Conservation (phyloP, 2,797 vertebrate genomes). For the Centropyge bicolor region DNA sequence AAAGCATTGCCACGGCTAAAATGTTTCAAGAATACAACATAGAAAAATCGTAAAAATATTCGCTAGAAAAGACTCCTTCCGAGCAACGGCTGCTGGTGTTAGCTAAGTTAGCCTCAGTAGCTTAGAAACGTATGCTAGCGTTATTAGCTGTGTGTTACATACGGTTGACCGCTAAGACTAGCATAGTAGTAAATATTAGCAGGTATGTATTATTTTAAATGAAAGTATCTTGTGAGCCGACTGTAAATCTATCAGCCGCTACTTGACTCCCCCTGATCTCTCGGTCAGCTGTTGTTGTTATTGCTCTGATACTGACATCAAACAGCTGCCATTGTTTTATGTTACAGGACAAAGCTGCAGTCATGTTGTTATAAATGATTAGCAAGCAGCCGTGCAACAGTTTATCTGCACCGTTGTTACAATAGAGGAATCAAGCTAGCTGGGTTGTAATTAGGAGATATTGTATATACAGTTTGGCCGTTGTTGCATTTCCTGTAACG, state of each 20-base stretch:
- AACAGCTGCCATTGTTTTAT: conserved; percentile 36
- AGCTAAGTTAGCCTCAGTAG: conserved; percentile 68
- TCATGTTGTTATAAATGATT: background rate
- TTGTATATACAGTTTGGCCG: background rate
- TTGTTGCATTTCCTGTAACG: conserved; percentile 22
- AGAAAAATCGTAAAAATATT: background rate
- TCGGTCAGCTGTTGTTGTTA: conserved; percentile 67
- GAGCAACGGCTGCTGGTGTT: conserved; percentile 32
- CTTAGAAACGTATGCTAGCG: conserved; percentile 53
- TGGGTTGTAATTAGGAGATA: background rate
- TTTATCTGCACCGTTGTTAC: background rate
- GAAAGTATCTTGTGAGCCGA: background rate
- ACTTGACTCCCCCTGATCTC: conserved; percentile 13
- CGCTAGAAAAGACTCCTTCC: background rate
- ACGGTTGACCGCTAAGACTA: no score
- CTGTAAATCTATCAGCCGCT: background rate
- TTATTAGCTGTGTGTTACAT: conserved; percentile 35
- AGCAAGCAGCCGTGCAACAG: rapidly evolving
- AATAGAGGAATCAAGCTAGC: rapidly evolving
- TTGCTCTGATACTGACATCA: conserved; percentile 18
- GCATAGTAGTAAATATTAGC: background rate
- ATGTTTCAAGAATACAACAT: background rate
- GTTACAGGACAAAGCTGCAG: background rate
- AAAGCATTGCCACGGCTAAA: rapidly evolving
- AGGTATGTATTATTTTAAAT: rapidly evolving